Percentiles rank a stretch among this genome's conserved stretches.
phyloP scores from a whole-genome alignment of 2,113 vertebrate species.

The Astur gentilis region DNA sequence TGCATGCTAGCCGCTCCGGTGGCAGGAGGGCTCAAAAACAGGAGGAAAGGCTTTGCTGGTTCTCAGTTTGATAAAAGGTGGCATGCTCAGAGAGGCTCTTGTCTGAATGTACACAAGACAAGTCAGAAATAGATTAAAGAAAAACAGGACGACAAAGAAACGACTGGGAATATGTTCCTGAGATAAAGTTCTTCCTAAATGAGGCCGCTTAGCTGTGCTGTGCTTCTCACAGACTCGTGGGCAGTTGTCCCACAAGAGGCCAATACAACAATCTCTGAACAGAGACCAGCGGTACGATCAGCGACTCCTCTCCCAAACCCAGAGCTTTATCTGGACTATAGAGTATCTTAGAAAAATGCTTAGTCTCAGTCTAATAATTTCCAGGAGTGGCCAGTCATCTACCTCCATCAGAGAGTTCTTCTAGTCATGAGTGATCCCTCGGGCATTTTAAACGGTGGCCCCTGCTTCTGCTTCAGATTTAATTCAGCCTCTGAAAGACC shows the following conservation, averaged over 20 bases:
- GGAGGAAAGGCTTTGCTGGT: not conserved
- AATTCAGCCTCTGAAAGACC: not conserved
- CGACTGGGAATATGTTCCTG: not conserved
- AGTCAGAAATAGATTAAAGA: not conserved
- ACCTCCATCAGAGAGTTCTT: not conserved
- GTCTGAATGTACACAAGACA: not conserved
- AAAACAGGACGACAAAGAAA: not conserved
- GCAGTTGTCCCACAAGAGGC: not conserved
- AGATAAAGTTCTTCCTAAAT: not conserved
- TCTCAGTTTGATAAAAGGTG: not conserved
- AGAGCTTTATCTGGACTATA: not conserved
- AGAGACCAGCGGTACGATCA: not conserved
- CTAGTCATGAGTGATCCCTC: not conserved
- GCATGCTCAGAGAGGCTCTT: not conserved
- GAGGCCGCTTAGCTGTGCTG: not conserved
- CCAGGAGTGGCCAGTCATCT: not conserved
- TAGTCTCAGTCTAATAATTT: not conserved
- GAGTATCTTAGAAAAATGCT: not conserved
- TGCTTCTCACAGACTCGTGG: not conserved
- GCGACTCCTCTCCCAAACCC: not conserved
- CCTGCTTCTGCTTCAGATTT: not conserved
- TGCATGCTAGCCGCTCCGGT: rapidly evolving
- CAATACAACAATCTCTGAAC: not conserved
- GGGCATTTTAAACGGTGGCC: not conserved
- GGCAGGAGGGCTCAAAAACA: not conserved